These are phyloP conservation scores for Xylota sylvarum DNA, from an alignment of 2,888 invertebrate genomes.

Conservation along the genomic window DNA sequence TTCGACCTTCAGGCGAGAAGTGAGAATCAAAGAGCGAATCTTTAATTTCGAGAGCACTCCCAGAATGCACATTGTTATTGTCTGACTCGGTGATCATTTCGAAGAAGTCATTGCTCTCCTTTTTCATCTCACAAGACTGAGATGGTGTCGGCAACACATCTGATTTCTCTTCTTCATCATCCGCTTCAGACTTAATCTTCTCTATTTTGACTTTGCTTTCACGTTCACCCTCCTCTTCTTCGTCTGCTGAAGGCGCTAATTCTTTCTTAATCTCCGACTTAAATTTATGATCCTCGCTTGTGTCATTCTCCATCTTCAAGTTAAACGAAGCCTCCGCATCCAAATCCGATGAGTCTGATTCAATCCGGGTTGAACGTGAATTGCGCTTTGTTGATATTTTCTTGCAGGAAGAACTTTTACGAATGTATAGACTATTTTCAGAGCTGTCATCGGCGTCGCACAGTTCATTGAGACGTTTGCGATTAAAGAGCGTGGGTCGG, in stretches of 20 bases:
- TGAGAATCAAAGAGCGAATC: conserved; percentile 81
- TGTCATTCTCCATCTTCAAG: conserved; percentile 77
- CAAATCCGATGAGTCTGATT: conserved; percentile 91
- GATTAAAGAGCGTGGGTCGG: conserved; percentile 85
- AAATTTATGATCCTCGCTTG: conserved; percentile 82
- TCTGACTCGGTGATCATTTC: conserved; percentile 78
- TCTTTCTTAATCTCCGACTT: conserved; percentile 88
- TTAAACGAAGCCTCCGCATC: conserved; percentile 42
- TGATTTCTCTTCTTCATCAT: conserved; percentile 62
- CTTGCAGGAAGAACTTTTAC: conserved; percentile 83
- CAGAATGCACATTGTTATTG: conserved; percentile 74
- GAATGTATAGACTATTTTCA: conserved; percentile 82
- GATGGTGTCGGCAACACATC: conserved; percentile 37
- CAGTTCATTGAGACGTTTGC: conserved; percentile 85
- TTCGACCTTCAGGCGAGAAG: conserved; percentile 87
- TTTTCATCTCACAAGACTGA: conserved; percentile 80
- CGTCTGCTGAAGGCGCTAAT: conserved; percentile 85
- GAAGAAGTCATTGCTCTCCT: conserved; percentile 81
- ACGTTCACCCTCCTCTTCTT: conserved; percentile 22
- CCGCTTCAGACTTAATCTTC: conserved; percentile 63
- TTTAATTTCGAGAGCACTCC: conserved; percentile 85
- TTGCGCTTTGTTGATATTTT: conserved; percentile 88
- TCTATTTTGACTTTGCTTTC: conserved; percentile 65
- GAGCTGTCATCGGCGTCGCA: conserved; percentile 85
- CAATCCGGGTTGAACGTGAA: conserved; percentile 89